Evolutionary conservation across 2,888 invertebrate genomes (phyloP).

Genomic region (Oconnorella tubifera): DNA sequence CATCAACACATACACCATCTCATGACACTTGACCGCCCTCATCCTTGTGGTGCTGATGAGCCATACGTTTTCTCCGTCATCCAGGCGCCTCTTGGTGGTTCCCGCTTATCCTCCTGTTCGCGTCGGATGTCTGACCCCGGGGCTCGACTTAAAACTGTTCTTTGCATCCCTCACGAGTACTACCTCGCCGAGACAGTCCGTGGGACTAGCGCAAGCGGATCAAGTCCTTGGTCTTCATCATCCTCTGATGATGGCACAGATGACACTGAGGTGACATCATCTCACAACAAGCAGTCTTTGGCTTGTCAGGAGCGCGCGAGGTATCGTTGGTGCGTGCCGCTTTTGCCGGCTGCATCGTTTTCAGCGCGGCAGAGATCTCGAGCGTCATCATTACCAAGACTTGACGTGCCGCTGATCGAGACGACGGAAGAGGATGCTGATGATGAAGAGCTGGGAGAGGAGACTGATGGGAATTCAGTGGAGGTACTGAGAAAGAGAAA

Average conservation of each 20-base stretch:
- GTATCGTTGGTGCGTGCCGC: slow-evolving; percentile 9
- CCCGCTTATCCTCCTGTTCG: not conserved
- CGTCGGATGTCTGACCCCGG: slow-evolving; percentile 5
- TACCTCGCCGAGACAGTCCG: not conserved
- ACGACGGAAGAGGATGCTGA: not conserved
- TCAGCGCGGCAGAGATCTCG: not conserved
- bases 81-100: not conserved
- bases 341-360: slow-evolving; percentile 2
- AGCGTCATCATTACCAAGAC: not conserved
- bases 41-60: too few relatives aligned
- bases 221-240: not conserved
- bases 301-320: slow-evolving; percentile 3
- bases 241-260: not conserved
- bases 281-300: too few relatives aligned
- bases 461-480: not conserved
- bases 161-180: slow-evolving; percentile 2
- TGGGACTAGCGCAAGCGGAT: not conserved
- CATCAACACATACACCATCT: too few relatives aligned
- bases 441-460: not conserved
- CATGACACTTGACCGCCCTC: too few relatives aligned
- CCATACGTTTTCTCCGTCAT: slow-evolving; percentile 6
- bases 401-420: slow-evolving; percentile 6
- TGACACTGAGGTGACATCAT: not conserved
- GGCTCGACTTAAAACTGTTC: not conserved
- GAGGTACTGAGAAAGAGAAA: too few relatives aligned